Base-by-base conservation (phyloP, 2,113 vertebrate genomes). In the Calonectris borealis region DNA sequence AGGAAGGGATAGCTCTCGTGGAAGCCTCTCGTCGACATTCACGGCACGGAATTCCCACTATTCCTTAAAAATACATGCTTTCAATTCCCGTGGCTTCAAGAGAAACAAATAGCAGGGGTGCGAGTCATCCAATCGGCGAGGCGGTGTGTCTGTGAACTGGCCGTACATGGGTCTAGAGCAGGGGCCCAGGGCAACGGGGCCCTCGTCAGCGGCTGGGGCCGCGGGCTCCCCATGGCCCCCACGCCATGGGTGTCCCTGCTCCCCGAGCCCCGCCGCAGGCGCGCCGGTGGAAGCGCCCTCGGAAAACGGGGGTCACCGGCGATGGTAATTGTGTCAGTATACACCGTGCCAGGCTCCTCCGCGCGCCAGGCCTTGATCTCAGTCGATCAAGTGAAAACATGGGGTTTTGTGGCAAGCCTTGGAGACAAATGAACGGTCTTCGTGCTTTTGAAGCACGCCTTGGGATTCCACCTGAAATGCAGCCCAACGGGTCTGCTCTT, bases 381-480 rank as follows among this genome's bases (percentile, higher is more conserved):
- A 15, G 34, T 2, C 4, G 10, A 10, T 34, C 29, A 14, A 20
- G 7, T 26, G 52, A 36, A 38, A 36, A 15, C 40, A 20, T 0
- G 2, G 1, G 5, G 10, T 2, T 40, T 60, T 46, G 8, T 34
- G 8, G 22, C 6, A 22, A 36, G 17, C 27, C 32, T 26, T 10
- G 26, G 5, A 13, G 27, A 13, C n/a, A 25, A 21, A 11, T 0
- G 22, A 7, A 2, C 3, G 2, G 31, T 54, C 44, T 7, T 10
- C 24, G 3, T 1, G 8, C 25, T 19, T 52, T 6, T 8, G 48
- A 51, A 4, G 40, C 31, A 2, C 27, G 0, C 16, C 13, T 4
- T 1, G 40, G 52, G 21, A 16, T 4, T 10, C 9, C 2, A 5
- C 24, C 58, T 27, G 1, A 4, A 17, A 0, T 0, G 2, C 36